phyloP scores from a whole-genome alignment of 2,113 vertebrate species.

The Colinus virginianus region DNA sequence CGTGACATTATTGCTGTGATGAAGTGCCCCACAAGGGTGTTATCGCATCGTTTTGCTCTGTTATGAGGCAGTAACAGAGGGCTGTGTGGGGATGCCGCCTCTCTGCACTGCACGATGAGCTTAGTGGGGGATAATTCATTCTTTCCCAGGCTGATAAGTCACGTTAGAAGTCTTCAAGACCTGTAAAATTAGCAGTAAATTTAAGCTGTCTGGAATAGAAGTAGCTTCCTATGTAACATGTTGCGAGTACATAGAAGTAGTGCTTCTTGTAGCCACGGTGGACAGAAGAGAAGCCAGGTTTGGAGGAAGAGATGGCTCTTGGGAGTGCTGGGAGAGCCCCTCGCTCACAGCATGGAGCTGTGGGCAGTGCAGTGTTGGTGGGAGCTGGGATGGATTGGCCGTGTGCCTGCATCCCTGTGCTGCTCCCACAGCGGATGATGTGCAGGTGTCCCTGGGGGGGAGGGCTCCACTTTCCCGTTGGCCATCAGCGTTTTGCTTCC shows the following conservation, averaged over 20 bases:
- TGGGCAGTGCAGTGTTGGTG: neutral
- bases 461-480: neutral
- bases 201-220: neutral
- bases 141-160: neutral
- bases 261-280: neutral
- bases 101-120: neutral
- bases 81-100: neutral
- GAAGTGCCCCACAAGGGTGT: neutral
- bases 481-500: slow-evolving; percentile 42
- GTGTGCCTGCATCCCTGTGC: neutral
- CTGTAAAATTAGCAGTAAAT: neutral
- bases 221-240: neutral
- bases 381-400: accelerated
- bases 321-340: neutral
- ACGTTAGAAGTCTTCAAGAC: neutral
- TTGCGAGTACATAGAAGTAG: neutral
- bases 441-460: slow-evolving; percentile 38
- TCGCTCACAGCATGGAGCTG: neutral
- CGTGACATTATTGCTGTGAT: neutral
- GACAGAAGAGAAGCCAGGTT: neutral
- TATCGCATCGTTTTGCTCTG: neutral
- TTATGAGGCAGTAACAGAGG: neutral
- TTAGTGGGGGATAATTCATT: neutral
- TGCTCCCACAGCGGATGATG: neutral
- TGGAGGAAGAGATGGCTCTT: neutral